Evolutionary conservation across 1,140 invertebrate genomes (phyloP).

Genomic region (Panagrolaimus sp.): DNA sequence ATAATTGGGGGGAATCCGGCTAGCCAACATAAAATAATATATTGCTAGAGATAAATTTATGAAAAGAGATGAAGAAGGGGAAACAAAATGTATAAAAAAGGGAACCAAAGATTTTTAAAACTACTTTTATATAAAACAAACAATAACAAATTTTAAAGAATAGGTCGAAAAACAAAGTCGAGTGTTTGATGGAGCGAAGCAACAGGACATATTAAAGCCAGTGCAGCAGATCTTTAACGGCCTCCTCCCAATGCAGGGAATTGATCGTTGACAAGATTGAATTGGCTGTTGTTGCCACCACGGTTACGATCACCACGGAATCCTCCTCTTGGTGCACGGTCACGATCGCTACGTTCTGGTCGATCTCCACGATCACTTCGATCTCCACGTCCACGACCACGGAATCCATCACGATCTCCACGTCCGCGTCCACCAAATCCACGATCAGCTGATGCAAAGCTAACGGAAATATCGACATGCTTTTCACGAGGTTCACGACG

Average conservation of each 20-base stretch:
- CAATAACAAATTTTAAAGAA: too few species aligned
- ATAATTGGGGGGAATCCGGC: background rate
- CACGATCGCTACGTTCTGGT: slow-evolving; percentile 20
- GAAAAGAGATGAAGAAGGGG: too few species aligned
- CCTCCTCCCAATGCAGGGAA: slow-evolving; percentile 31
- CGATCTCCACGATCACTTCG: slow-evolving; percentile 20
- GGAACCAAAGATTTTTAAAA: too few species aligned
- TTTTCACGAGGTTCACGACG: slow-evolving; percentile 31
- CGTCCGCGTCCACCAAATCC: slow-evolving; percentile 13
- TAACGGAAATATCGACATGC: slow-evolving; percentile 33
- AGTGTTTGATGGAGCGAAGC: too few species aligned
- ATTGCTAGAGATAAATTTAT: too few species aligned
- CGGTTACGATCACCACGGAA: background rate
- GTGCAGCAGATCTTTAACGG: background rate
- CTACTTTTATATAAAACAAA: too few species aligned
- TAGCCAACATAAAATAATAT: too few species aligned
- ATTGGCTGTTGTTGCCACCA: slow-evolving; percentile 17
- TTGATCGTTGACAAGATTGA: slow-evolving; percentile 13
- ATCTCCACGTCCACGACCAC: slow-evolving; percentile 5
- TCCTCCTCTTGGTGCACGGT: background rate
- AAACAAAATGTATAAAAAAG: too few species aligned
- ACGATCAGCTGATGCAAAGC: slow-evolving; percentile 23
- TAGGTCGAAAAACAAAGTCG: too few species aligned
- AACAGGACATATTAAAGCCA: too few species aligned
- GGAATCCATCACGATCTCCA: slow-evolving; percentile 12